Evolutionary conservation across 2,113 vertebrate genomes (phyloP).

Genomic region (Falco punctatus): DNA sequence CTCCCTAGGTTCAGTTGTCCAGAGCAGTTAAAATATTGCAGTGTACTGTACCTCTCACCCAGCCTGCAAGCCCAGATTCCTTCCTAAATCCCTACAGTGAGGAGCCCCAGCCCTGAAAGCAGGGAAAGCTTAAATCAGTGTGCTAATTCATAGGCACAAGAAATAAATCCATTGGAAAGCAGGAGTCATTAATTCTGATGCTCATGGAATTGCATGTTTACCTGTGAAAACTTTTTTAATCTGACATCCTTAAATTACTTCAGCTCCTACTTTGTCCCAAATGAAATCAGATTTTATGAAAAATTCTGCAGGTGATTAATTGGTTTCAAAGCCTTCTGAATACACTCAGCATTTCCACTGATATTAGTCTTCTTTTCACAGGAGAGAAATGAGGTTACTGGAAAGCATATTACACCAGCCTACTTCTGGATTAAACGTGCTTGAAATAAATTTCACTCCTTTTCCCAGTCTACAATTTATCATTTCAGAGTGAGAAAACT

Average conservation of each 20-base stretch:
- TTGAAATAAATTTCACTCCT: slow-evolving; percentile 44
- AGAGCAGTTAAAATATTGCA: neutral
- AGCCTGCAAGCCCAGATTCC: neutral
- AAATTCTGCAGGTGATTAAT: slow-evolving; percentile 60
- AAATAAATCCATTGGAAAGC: slow-evolving; percentile 14
- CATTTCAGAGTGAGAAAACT: neutral
- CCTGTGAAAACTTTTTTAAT: slow-evolving; percentile 61
- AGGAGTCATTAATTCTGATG: slow-evolving; percentile 43
- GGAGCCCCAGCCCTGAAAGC: neutral
- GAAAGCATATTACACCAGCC: slow-evolving; percentile 23
- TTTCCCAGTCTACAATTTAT: neutral
- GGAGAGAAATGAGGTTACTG: slow-evolving; percentile 60
- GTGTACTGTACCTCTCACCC: neutral
- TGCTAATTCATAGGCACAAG: neutral
- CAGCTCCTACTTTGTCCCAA: slow-evolving; percentile 52
- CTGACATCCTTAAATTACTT: slow-evolving; percentile 58
- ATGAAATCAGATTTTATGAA: slow-evolving; percentile 55
- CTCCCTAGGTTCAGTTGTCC: neutral
- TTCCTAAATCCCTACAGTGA: neutral
- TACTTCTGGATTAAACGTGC: slow-evolving; percentile 35
- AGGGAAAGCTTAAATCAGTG: neutral
- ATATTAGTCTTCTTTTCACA: slow-evolving; percentile 51
- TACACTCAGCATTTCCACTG: slow-evolving; percentile 36
- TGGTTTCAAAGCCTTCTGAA: slow-evolving; percentile 51
- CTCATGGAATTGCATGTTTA: slow-evolving; percentile 45